Conservation (phyloP, 2,797 vertebrate genomes). For the Podarcis lilfordi region DNA sequence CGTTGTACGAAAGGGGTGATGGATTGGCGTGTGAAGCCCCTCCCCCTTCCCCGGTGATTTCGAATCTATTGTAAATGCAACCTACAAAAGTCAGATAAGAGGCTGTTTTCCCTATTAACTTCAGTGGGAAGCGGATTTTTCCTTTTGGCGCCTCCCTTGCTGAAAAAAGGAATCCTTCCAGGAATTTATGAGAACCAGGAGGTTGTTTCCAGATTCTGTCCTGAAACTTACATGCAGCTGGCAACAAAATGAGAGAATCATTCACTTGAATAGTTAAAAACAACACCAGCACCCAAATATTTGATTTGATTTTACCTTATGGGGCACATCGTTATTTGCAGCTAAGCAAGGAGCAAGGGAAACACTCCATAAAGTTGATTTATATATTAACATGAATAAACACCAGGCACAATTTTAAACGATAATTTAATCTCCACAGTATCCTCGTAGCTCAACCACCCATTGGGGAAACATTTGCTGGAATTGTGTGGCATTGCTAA, state of each 20-base stretch:
- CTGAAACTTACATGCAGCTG: background rate
- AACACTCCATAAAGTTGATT: background rate
- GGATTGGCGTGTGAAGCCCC: background rate
- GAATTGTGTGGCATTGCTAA: background rate
- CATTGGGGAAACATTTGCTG: background rate
- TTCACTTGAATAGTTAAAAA: background rate
- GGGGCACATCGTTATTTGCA: background rate
- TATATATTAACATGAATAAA: background rate
- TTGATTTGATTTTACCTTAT: background rate
- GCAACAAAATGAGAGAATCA: background rate
- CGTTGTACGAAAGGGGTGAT: background rate
- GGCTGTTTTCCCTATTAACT: background rate
- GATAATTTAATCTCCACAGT: background rate
- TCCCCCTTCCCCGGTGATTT: background rate
- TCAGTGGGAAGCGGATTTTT: background rate
- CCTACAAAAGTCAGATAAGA: background rate
- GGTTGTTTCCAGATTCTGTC: background rate
- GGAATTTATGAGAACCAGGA: background rate
- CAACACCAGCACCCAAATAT: no score
- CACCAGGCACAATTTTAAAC: background rate
- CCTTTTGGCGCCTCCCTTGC: background rate
- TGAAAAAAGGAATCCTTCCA: background rate
- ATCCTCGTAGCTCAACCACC: background rate
- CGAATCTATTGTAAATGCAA: background rate
- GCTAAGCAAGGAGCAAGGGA: background rate